Evolutionary conservation across 2,888 invertebrate species (phyloP), one percentile per base, ranked within the genome.

Genomic region (Acanthacorydalis orientalis): DNA sequence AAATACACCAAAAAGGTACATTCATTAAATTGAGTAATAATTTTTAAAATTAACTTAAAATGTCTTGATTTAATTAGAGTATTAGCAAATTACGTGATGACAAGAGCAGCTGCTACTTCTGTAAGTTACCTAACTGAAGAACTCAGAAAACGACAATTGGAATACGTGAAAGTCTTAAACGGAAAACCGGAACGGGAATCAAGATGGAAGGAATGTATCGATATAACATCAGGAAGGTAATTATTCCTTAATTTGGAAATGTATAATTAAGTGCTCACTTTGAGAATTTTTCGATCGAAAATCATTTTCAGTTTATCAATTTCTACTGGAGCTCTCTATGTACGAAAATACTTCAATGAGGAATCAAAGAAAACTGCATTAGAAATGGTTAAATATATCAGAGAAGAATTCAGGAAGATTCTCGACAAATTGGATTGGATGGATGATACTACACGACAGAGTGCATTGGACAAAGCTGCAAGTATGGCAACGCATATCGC

Each of bases 1-100:
- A 39, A 60, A 56, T 11, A 77, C 75, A 0, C 73, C 76, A 0
- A 75, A 75, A 53, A 68, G 61, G 64, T 64, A 57, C 51, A 37
- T 44, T 31, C 12, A 33, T n/a, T 41, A 10, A 6, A 16, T 12
- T 12, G 7, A 37, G 7, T 8, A 14, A 37, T 8, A 41, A 23
- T 23, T 4, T 23, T 4, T 16, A 12, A 3, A n/a, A 12, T 15
- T 12, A 40, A n/a, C n/a, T n/a, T n/a, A 40, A 16, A 12, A 40
- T 12, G 40, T 38, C 9, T n/a, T 7, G 11, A 7, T 37, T 40
- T 35, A 3, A 57, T 11, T 59, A 77, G 85, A 52, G 70, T 76
- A 3, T 74, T 83, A 57, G 89, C 92, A 3, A 95, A 95, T 69
- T 95, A 95, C 60, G 80, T 89, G 55, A 78, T 92, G 78, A 93